These are phyloP conservation scores for Etheostoma spectabile DNA, from an alignment of 2,113 vertebrate species.

Conservation along the genomic window DNA sequence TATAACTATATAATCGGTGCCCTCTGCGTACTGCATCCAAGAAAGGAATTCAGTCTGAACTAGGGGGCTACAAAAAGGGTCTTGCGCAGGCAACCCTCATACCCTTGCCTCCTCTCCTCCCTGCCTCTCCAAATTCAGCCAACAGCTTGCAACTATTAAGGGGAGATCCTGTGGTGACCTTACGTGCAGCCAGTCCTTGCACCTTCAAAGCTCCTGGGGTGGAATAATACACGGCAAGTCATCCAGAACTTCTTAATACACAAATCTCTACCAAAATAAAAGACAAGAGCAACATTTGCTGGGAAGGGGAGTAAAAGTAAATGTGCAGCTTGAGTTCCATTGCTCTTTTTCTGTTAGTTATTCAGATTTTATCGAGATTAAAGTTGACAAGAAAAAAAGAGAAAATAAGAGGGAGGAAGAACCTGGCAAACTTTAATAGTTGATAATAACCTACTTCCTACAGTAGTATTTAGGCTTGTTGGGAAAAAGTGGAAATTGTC, in stretches of 20 bases:
- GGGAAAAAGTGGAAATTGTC: constrained; percentile 10
- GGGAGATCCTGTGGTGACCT: constrained; percentile 83
- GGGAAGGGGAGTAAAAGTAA: constrained; percentile 53
- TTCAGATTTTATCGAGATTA: constrained; percentile 32
- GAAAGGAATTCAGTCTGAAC: constrained; percentile 73
- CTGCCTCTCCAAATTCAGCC: constrained; percentile 74
- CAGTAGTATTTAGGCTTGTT: background rate
- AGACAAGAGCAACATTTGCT: constrained; percentile 41
- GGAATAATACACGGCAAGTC: constrained; percentile 83
- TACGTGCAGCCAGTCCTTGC: constrained; percentile 81
- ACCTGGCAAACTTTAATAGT: constrained; percentile 31
- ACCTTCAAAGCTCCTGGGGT: constrained; percentile 82
- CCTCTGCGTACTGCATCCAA: constrained; percentile 64
- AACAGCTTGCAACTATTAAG: constrained; percentile 87
- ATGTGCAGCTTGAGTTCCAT: constrained; percentile 33
- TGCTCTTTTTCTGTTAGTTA: constrained; percentile 8
- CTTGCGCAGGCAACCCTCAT: constrained; percentile 66
- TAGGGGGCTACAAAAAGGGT: constrained; percentile 52
- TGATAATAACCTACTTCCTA: constrained; percentile 24
- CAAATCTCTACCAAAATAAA: constrained; percentile 76
- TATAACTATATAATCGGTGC: constrained; percentile 70
- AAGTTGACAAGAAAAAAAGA: constrained; percentile 17
- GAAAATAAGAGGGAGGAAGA: constrained; percentile 10
- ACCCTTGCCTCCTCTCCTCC: constrained; percentile 58
- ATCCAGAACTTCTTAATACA: constrained; percentile 83